A percentile compares a stretch with the other conserved stretches of the same genome.
Evolutionary conservation across 2,888 invertebrate species (phyloP).

Genomic region (Caenorhabditis virilis): DNA sequence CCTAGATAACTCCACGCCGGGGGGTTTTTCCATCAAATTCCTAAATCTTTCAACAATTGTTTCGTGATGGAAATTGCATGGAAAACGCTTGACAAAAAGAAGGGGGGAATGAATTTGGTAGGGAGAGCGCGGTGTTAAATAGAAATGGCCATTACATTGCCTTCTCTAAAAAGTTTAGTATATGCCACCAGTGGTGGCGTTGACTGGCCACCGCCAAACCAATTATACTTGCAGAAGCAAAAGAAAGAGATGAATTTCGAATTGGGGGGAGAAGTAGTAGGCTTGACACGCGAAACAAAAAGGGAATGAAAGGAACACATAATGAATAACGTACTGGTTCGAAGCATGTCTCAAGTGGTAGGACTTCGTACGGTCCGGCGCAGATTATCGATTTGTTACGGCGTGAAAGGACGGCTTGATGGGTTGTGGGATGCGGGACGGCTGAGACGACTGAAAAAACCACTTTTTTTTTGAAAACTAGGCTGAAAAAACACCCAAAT

Average conservation of each 20-base stretch:
- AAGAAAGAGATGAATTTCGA: background rate
- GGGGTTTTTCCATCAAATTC: too few species aligned
- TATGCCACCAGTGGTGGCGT: background rate
- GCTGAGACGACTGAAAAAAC: constrained; percentile 34
- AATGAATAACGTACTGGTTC: constrained; percentile 19
- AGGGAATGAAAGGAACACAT: background rate
- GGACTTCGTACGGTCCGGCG: constrained; percentile 32
- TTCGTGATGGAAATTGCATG: too few species aligned
- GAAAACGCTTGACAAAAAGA: too few species aligned
- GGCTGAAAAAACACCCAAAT: background rate
- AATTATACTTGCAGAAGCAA: background rate
- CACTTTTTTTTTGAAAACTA: background rate
- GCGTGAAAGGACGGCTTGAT: constrained; percentile 29
- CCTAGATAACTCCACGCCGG: too few species aligned
- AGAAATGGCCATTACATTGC: too few species aligned
- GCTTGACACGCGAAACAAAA: too few species aligned
- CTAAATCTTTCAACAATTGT: too few species aligned
- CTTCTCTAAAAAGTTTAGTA: too few species aligned
- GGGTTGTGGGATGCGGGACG: constrained; percentile 30
- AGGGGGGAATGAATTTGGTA: too few species aligned
- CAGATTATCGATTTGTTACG: constrained; percentile 24
- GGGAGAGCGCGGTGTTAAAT: too few species aligned
- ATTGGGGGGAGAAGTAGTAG: too few species aligned
- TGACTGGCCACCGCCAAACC: background rate
- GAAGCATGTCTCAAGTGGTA: constrained; percentile 23